Conservation (phyloP, 2,888 invertebrate species). For the Drosophila pseudotakahashii region DNA sequence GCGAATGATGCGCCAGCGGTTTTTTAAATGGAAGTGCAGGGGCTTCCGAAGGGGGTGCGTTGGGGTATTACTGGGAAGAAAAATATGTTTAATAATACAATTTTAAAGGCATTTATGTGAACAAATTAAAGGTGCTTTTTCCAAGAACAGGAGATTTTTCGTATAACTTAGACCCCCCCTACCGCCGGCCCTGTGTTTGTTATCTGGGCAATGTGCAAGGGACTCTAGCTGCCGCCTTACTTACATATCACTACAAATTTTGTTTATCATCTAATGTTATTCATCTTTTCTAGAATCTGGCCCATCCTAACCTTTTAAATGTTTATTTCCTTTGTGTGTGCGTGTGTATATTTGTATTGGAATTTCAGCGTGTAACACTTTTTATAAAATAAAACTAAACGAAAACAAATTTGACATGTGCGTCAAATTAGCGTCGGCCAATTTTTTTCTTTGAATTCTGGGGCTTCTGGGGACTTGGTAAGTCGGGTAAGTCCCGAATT, state of each 20-base stretch:
- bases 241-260: slow-evolving; percentile 56
- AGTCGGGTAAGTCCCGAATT: slow-evolving; percentile 38
- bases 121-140: not conserved
- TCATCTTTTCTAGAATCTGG: not conserved
- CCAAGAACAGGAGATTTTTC: not conserved
- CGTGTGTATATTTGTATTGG: slow-evolving; percentile 42
- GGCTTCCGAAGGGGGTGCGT: not conserved
- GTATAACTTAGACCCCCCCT: not conserved
- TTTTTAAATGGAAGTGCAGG: slow-evolving; percentile 4
- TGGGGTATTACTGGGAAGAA: not conserved
- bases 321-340: slow-evolving; percentile 38
- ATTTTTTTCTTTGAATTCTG: no score
- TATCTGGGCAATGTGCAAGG: no score
- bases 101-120: no score
- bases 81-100: no score
- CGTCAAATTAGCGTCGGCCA: no score
- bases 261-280: slow-evolving; percentile 21
- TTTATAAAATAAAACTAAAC: slow-evolving; percentile 56
- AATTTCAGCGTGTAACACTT: slow-evolving; percentile 46
- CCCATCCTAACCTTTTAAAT: slow-evolving; percentile 49
- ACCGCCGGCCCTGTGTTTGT: not conserved
- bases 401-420: no score
- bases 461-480: no score
- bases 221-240: slow-evolving; percentile 13
- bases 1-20: not conserved